Evolutionary conservation across 1,140 invertebrate species (phyloP).

Genomic region (Drosophila ficusphila): DNA sequence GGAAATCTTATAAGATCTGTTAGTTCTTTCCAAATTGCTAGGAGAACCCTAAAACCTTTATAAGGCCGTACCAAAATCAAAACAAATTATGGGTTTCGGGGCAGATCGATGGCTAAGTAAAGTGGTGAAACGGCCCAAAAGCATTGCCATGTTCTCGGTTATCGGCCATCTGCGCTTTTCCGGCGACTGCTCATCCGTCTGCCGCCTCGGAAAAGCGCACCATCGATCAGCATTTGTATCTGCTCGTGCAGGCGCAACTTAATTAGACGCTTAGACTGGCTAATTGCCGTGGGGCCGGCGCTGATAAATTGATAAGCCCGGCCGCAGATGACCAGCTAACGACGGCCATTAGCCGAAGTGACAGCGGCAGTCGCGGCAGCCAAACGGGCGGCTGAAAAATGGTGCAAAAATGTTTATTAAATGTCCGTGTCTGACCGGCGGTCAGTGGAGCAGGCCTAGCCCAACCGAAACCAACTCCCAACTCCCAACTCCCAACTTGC

Average conservation of each 20-base stretch:
- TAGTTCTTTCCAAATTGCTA: too few species aligned
- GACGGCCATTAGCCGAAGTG: conserved; percentile 71
- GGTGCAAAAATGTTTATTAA: conserved; percentile 80
- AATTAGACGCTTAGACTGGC: conserved; percentile 75
- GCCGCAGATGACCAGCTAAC: conserved; percentile 76
- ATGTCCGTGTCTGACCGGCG: conserved; percentile 57
- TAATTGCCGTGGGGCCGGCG: conserved; percentile 58
- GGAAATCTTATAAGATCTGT: too few species aligned
- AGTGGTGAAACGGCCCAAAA: background rate
- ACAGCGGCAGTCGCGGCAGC: conserved; percentile 34
- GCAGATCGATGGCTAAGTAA: background rate
- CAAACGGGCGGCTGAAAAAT: conserved; percentile 59
- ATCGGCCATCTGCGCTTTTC: background rate
- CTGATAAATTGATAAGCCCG: conserved; percentile 77
- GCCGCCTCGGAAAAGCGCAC: background rate
- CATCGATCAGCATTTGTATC: conserved; percentile 73
- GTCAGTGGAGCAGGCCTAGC: conserved; percentile 46
- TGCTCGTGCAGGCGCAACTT: conserved; percentile 65
- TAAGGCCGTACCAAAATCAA: background rate
- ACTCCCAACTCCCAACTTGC: background rate
- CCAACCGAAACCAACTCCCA: conserved; percentile 18
- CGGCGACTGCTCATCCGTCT: conserved; percentile 7
- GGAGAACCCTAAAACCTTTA: background rate
- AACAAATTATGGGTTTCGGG: background rate
- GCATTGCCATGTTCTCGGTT: conserved; percentile 7